A percentile compares a stretch with the other conserved stretches of the same genome.
Conservation (phyloP, 2,113 vertebrate genomes). For the Catharus fuscescens region DNA sequence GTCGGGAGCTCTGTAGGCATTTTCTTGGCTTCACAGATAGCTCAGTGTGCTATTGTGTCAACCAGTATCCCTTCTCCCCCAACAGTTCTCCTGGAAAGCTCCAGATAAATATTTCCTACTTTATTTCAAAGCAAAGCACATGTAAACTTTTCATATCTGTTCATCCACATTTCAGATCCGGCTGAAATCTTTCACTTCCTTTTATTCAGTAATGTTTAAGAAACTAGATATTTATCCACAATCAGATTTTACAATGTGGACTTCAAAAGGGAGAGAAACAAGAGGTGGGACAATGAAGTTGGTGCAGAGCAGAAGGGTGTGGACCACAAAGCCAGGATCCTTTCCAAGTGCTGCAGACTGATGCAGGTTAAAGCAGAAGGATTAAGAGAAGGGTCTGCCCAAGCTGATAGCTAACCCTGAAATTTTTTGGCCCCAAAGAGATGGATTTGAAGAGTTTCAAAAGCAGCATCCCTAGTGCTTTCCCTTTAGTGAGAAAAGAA, state of each 20-base stretch:
- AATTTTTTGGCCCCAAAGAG: not conserved
- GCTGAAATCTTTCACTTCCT: conserved; percentile 25
- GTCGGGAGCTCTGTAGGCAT: not conserved
- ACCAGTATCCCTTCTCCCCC: not conserved
- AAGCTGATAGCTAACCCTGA: not conserved
- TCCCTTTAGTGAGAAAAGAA: not conserved
- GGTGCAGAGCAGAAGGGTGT: not conserved
- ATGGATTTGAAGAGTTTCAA: not conserved
- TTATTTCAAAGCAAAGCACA: conserved; percentile 29
- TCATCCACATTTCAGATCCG: not conserved
- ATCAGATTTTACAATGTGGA: not conserved
- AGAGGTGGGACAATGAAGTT: not conserved
- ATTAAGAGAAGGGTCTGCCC: not conserved
- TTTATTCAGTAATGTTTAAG: conserved; percentile 44
- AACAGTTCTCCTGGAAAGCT: not conserved
- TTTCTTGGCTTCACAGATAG: not conserved
- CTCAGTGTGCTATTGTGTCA: not conserved
- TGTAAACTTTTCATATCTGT: not conserved
- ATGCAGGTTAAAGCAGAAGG: not conserved
- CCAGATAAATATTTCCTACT: not conserved
- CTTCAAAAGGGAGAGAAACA: conserved; percentile 14
- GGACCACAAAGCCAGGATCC: not conserved
- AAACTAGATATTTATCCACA: not conserved
- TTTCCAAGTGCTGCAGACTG: not conserved
- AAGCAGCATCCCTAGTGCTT: not conserved